Base-by-base conservation (phyloP, 2,113 vertebrate genomes). In the Ammodytes marinus region DNA sequence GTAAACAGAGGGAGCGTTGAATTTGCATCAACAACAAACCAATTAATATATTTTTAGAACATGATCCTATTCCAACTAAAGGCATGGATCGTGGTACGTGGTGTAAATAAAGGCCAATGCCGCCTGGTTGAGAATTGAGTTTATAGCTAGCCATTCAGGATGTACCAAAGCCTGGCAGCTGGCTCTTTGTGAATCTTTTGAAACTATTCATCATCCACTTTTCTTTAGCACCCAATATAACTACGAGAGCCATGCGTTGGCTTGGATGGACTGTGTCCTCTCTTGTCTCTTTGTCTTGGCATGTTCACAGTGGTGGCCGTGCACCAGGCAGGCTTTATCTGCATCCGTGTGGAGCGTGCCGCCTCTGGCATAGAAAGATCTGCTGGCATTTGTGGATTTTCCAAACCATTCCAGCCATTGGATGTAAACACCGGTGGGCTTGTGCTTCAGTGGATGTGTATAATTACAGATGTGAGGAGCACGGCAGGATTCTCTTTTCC, bases 241-340 rank as follows among this genome's bases (percentile, higher is more conserved):
- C 54, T 37, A 45, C 37, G 47, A 58, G 46, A 80, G 83, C 77
- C 70, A 80, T 71, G 50, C 69, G 70, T 69, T 60, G 52, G 66
- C 75, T 89, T 65, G 12, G 67, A 60, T 90, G 75, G 75, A 80
- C 47, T 40, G 42, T 6, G 4, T 69, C 47, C 15, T 53, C 64
- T 61, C 45, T 27, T 72, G 69, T 54, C 76, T 73, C 64, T 86
- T 79, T 79, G 73, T 86, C 59, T n/a, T 86, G 81, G 86, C 83
- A 74, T 88, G 81, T 84, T 77, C 84, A 74, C 79, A 74, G 84
- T 59, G 58, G 85, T 82, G 81, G 81, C 84, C 64, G 53, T 37
- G 75, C 64, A 87, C 77, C 82, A 79, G 74, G 50, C 57, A 59
- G 71, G 79, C 69, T 90, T 90, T 82, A 90, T 90, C 85, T 87